Conservation (phyloP, 2,113 vertebrate genomes). For the Mesocricetus auratus region DNA sequence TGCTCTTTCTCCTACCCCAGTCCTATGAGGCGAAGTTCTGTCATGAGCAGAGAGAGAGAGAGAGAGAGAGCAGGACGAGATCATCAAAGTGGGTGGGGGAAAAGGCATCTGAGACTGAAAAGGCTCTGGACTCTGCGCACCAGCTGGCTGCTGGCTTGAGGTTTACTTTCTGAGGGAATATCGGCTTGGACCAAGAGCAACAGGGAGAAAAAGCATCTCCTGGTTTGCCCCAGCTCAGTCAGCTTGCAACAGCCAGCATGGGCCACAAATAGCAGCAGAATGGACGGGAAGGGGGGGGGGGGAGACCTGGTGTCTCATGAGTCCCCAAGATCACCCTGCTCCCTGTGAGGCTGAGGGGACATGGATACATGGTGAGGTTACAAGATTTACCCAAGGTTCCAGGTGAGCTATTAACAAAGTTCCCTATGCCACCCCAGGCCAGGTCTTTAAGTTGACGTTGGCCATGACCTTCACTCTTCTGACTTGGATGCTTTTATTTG, state of each 20-base stretch:
- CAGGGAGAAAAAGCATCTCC: neutral
- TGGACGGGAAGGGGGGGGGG: no score
- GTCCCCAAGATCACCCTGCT: neutral
- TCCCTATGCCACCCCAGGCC: neutral
- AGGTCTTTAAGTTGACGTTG: neutral
- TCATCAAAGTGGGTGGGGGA: slow-evolving; percentile 7
- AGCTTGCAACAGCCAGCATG: neutral
- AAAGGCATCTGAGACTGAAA: slow-evolving; percentile 71
- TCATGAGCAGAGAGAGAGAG: neutral
- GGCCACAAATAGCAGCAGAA: slow-evolving; percentile 37
- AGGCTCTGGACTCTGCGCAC: slow-evolving; percentile 68
- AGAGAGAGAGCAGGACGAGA: no score
- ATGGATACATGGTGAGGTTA: slow-evolving; percentile 47
- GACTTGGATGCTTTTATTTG: slow-evolving; percentile 22
- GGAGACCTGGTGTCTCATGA: neutral
- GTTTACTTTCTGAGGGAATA: neutral
- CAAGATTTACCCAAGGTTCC: neutral
- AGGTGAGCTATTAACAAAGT: neutral
- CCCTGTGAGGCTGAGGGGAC: slow-evolving; percentile 29
- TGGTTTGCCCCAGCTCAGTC: neutral
- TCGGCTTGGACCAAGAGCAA: neutral
- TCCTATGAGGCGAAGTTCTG: neutral
- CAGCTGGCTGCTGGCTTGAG: slow-evolving; percentile 39
- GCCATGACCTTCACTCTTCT: neutral
- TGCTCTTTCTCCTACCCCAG: neutral